Evolutionary conservation across 1,140 invertebrate genomes (phyloP), one percentile per base, ranked within the genome.

Genomic region (Bombyx mandarina): DNA sequence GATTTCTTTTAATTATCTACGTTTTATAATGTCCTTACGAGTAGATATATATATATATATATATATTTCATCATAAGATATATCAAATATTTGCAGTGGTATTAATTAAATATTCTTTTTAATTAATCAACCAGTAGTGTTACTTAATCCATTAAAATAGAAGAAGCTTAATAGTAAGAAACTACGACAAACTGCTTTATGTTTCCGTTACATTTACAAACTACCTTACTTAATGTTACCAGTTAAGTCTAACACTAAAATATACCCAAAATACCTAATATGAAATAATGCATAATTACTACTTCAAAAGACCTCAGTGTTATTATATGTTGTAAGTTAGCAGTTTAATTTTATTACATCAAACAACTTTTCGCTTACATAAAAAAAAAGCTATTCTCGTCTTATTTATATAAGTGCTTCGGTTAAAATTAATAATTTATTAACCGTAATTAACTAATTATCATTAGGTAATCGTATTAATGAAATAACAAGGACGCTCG

Each of bases 361-460:
- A 49, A 12, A 47, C 26, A 10, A 9, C 7, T 47, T 55, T 35
- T n/a, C 80, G 80, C 74, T 79, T 78, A 85, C 75, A 86, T 80
- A 72, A 73, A 79, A 77, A 74, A 77, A 61, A 85, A 82, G 78
- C 77, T 75, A 86, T 43, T 10, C 79, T 74, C 74, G 69, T 81
- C 75, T 85, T 82, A 82, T 67, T 18, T 18, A 18, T 22, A 82
- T 86, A 82, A 85, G 78, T 82, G 81, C 71, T 82, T 81, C 75
- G 70, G 74, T 86, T 86, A 85, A 80, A 86, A 85, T 88, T 86
- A 89, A 82, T 86, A 79, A 86, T 88, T 88, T 80, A 83, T 18
- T 18, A 88, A 89, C 88, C 88, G 88, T 89, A 89, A 89, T 89
- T 88, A 89, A 89, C 88, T 89, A 89, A 89, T 89, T 89, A 89